These are phyloP conservation scores for Ophiothrix spiculata DNA, from an alignment of 35 echinoderm and acorn worm genomes.

Conservation along the genomic window DNA sequence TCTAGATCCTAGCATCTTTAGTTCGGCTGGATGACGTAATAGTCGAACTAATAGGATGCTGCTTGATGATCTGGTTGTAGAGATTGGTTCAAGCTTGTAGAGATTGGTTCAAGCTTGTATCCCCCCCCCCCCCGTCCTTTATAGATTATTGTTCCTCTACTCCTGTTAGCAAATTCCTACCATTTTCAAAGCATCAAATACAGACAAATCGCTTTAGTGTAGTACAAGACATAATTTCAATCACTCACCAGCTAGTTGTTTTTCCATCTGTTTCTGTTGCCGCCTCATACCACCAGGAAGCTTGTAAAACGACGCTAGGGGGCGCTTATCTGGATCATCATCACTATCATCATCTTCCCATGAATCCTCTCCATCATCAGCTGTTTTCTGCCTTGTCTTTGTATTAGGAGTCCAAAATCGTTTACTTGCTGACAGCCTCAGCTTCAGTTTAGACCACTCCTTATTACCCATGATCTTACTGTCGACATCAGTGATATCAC, in stretches of 20 bases:
- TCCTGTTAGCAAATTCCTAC: too few relatives aligned
- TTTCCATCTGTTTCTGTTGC: slow-evolving; percentile 47
- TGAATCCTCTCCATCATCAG: neutral
- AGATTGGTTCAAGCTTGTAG: too few relatives aligned
- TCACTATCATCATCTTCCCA: slow-evolving; percentile 8
- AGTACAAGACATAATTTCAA: too few relatives aligned
- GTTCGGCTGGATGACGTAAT: too few relatives aligned
- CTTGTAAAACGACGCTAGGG: slow-evolving; percentile 79
- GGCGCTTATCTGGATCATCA: slow-evolving; percentile 13
- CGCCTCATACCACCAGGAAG: slow-evolving; percentile 57
- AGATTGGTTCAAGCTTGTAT: too few relatives aligned
- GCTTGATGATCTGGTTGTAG: too few relatives aligned
- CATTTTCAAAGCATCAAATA: too few relatives aligned
- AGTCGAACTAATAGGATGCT: too few relatives aligned
- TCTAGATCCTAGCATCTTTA: too few relatives aligned
- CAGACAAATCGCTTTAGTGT: too few relatives aligned
- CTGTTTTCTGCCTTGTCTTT: neutral
- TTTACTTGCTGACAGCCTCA: slow-evolving; percentile 1
- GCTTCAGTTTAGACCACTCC: neutral
- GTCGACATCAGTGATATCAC: neutral
- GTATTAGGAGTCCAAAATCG: neutral
- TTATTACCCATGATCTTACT: neutral
- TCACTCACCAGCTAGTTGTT: slow-evolving; percentile 74
- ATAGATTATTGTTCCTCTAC: too few relatives aligned
- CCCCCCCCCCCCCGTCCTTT: too few relatives aligned